A percentile compares a stretch with the other conserved stretches of the same genome.
phyloP scores from a whole-genome alignment of 35 echinoderm and acorn worm genomes.

The Ophioderma brevispina region DNA sequence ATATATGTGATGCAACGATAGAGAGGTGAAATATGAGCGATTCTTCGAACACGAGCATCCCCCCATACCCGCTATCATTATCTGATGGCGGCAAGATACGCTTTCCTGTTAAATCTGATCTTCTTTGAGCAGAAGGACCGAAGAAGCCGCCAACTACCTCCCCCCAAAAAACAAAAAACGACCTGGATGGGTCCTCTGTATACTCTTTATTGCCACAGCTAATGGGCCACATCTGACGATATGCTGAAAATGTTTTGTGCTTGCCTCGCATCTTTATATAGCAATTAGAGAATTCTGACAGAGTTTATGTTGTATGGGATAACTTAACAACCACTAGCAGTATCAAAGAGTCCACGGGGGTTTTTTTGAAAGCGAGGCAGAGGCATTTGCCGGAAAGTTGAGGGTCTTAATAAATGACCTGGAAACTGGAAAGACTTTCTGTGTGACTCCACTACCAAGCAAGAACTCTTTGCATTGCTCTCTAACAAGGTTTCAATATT shows the following conservation, averaged over 20 bases:
- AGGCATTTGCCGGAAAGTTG: not conserved
- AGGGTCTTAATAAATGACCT: not conserved
- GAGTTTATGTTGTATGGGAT: constrained; percentile 7
- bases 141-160: too few relatives aligned
- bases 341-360: not conserved
- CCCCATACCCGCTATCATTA: constrained; percentile 21
- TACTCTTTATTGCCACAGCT: too few relatives aligned
- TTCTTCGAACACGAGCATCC: constrained; percentile 17
- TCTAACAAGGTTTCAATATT: constrained; percentile 4
- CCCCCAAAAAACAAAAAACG: too few relatives aligned
- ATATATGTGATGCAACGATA: constrained; percentile 40
- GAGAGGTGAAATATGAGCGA: constrained; percentile 8
- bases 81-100: too few relatives aligned
- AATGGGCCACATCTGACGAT: too few relatives aligned
- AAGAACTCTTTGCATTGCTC: constrained; percentile 50
- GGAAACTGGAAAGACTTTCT: constrained; percentile 34
- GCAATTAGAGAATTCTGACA: not conserved
- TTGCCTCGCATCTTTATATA: too few relatives aligned
- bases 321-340: not conserved
- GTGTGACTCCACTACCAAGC: constrained; percentile 20
- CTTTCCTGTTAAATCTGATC: not conserved
- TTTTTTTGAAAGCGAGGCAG: not conserved
- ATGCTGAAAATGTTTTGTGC: too few relatives aligned
- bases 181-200: too few relatives aligned
- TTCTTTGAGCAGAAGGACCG: too few relatives aligned